These are phyloP conservation scores for Acanthopleura granulata DNA, from an alignment of 2,888 invertebrate species.

Conservation along the genomic window DNA sequence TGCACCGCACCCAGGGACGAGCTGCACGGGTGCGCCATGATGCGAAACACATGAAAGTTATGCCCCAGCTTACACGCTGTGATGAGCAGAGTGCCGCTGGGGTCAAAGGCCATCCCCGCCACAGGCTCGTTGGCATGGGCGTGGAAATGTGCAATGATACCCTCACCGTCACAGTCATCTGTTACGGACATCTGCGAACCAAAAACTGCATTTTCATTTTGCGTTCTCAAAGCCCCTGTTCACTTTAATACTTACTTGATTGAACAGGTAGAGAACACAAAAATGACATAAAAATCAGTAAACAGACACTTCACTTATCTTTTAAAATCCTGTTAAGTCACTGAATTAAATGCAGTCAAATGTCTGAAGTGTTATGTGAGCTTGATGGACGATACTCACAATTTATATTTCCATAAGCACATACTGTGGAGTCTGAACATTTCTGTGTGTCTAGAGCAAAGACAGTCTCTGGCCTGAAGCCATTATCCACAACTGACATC, in stretches of 20 bases:
- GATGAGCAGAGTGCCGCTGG: conserved; percentile 88
- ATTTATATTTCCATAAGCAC: too few species aligned
- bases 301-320: too few species aligned
- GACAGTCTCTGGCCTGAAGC: neutral
- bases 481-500: neutral
- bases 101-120: conserved; percentile 90
- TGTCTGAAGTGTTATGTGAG: too few species aligned
- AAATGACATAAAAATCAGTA: too few species aligned
- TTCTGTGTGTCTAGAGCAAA: neutral
- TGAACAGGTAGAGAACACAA: too few species aligned
- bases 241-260: too few species aligned
- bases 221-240: too few species aligned
- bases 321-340: too few species aligned
- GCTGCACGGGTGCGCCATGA: conserved; percentile 92
- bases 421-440: too few species aligned
- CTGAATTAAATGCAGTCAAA: too few species aligned
- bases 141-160: conserved; percentile 71
- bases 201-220: too few species aligned
- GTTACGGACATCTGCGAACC: conserved; percentile 72
- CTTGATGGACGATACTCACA: too few species aligned
- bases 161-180: conserved; percentile 76
- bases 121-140: conserved; percentile 84
- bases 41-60: conserved; percentile 94
- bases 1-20: conserved; percentile 82
- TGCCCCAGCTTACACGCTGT: conserved; percentile 94